Base-by-base conservation (phyloP, 1,140 invertebrate genomes). In the Conus betulinus region DNA sequence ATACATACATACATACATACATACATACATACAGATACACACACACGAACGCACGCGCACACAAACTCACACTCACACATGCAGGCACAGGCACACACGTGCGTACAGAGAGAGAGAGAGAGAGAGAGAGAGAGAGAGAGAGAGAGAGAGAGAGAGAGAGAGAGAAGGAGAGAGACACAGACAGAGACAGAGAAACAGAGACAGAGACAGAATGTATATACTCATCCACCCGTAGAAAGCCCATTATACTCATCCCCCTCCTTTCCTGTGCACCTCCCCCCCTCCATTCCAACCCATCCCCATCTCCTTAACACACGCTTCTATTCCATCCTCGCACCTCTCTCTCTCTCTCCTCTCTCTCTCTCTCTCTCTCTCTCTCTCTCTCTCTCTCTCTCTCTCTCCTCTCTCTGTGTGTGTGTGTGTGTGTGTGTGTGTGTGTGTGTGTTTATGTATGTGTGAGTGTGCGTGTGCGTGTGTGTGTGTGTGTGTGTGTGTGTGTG, bases 361-460 rank as follows among this genome's bases (percentile, higher is more conserved):
- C n/a, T n/a, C n/a, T n/a, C n/a, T n/a, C n/a, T n/a, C n/a, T n/a
- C n/a, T n/a, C n/a, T n/a, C n/a, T n/a, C n/a, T n/a, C n/a, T n/a
- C n/a, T n/a, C n/a, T n/a, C n/a, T n/a, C n/a, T n/a, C n/a, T n/a
- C n/a, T n/a, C n/a, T n/a, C n/a, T n/a, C n/a, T n/a, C n/a, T n/a
- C n/a, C 7, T 25, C 8, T 79, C 25, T 79, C 78, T 79, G 51
- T 52, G 25, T 79, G 78, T 79, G 51, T 79, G 51, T 79, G 25
- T 27, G 78, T 79, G 78, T 39, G 51, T 79, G 78, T 39, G 25
- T 79, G 51, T 79, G 78, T 79, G 25, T 27, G 78, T 79, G 60
- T 63, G 60, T 63, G 4, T 63, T 11, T 63, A 0, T 27, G 51
- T 39, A 15, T 27, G 25, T 52, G 25, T 79, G 78, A 13, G 51